phyloP scores from a whole-genome alignment of 2,888 invertebrate species.

The Hirtodrosophila histrioides region DNA sequence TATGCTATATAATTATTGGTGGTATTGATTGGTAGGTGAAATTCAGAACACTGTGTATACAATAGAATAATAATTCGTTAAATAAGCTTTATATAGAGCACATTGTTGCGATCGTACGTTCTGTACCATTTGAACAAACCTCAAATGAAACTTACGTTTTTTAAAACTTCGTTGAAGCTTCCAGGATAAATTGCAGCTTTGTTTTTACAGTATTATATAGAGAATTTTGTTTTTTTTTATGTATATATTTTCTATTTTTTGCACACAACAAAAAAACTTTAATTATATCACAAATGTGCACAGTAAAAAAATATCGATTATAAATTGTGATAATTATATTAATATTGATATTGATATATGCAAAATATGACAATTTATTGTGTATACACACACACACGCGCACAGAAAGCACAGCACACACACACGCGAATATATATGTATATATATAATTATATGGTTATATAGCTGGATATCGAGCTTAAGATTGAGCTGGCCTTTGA shows the following conservation, averaged over 20 bases:
- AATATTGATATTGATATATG: slow-evolving; percentile 6
- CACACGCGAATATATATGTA: neutral
- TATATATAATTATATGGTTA: neutral
- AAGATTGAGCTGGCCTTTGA: slow-evolving; percentile 5
- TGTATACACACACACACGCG: slow-evolving; percentile 8
- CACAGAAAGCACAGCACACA: slow-evolving; percentile 1
- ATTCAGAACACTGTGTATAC: too few relatives aligned
- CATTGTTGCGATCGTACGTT: too few relatives aligned
- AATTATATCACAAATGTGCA: slow-evolving; percentile 47
- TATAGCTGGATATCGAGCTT: slow-evolving; percentile 2
- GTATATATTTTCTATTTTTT: too few relatives aligned
- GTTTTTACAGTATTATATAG: too few relatives aligned
- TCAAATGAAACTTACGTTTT: neutral
- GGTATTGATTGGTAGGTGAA: too few relatives aligned
- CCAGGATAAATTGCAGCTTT: too few relatives aligned
- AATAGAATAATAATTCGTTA: too few relatives aligned
- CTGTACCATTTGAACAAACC: too few relatives aligned
- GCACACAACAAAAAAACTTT: slow-evolving; percentile 21
- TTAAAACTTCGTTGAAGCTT: too few relatives aligned
- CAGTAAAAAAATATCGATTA: slow-evolving; percentile 40
- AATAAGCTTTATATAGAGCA: too few relatives aligned
- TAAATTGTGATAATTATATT: slow-evolving; percentile 25
- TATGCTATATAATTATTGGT: too few relatives aligned
- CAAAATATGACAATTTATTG: slow-evolving; percentile 15
- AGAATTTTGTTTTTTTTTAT: too few relatives aligned